A percentile compares a stretch with the other conserved stretches of the same genome.
Evolutionary conservation across 2,113 vertebrate genomes (phyloP).

Genomic region (Balaeniceps rex): DNA sequence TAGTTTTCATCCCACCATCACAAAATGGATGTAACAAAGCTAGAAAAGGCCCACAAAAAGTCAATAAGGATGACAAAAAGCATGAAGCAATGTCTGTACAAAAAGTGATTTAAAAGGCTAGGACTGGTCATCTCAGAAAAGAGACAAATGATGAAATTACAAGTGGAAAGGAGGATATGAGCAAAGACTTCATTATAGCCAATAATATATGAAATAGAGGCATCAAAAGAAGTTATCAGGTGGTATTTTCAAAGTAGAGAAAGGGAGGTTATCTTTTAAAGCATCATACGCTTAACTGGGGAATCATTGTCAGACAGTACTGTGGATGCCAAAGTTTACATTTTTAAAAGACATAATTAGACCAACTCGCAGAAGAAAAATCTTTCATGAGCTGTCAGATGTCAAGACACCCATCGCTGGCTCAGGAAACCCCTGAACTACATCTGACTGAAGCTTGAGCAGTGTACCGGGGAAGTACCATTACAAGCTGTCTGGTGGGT

Average conservation of each 20-base stretch:
- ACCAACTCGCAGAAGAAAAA: neutral
- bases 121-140: neutral
- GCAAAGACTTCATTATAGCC: neutral
- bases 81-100: neutral
- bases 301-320: neutral
- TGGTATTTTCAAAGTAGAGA: neutral
- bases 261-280: neutral
- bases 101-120: neutral
- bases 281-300: neutral
- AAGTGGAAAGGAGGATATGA: neutral
- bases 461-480: neutral
- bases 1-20: neutral
- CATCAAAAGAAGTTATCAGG: neutral
- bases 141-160: neutral
- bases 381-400: neutral
- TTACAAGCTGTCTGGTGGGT: fast-evolving
- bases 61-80: neutral
- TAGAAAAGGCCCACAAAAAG: neutral
- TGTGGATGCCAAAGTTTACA: neutral
- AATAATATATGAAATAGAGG: neutral
- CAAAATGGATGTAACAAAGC: neutral
- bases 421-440: neutral
- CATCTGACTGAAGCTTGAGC: neutral
- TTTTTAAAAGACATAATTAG: neutral
- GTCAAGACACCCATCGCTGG: neutral